These are phyloP conservation scores for Calonectris borealis DNA, from an alignment of 2,113 vertebrate species.

Conservation along the genomic window DNA sequence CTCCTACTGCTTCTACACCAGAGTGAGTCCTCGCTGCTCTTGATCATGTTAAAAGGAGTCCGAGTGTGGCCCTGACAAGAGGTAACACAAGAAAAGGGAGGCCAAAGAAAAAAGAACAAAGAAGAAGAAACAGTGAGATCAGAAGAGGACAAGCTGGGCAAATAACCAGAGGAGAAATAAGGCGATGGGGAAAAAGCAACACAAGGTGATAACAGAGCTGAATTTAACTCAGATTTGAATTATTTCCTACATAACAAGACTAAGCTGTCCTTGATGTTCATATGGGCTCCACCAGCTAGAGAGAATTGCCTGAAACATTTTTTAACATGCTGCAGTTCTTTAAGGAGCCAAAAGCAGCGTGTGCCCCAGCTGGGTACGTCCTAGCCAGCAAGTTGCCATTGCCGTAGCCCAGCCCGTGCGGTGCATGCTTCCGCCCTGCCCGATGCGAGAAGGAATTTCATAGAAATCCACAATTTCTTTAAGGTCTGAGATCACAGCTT, in stretches of 20 bases:
- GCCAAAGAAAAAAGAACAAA: background rate
- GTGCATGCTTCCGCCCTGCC: background rate
- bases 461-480: slow-evolving; percentile 56
- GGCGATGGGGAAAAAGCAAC: background rate
- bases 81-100: background rate
- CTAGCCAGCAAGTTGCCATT: background rate
- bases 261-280: background rate
- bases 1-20: background rate
- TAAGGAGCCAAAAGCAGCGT: background rate
- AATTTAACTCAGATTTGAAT: background rate
- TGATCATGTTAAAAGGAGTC: background rate
- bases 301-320: background rate
- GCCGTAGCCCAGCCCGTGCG: background rate
- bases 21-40: background rate
- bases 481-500: slow-evolving; percentile 68
- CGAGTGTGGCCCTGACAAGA: background rate
- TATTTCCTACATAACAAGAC: background rate
- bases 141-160: background rate
- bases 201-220: background rate
- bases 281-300: background rate
- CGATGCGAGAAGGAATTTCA: slow-evolving; percentile 9
- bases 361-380: background rate
- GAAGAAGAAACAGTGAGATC: background rate
- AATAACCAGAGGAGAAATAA: background rate
- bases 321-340: background rate